Percentiles rank a stretch among this genome's conserved stretches.
phyloP scores from a whole-genome alignment of 2,888 invertebrate species.

The Andrena bucephala region DNA sequence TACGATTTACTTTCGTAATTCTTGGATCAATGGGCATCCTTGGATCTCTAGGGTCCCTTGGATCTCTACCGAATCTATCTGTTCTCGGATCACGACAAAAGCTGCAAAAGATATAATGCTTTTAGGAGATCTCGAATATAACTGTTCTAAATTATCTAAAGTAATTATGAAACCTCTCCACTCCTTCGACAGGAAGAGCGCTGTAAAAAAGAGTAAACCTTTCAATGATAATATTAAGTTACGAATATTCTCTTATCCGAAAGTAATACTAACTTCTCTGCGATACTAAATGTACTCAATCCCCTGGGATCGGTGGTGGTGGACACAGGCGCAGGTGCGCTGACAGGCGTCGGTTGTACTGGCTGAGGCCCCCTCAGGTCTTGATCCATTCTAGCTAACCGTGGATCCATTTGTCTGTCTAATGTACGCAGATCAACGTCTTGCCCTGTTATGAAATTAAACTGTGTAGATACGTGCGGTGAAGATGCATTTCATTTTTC shows the following conservation, averaged over 20 bases:
- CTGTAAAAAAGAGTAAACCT: constrained; percentile 74
- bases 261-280: constrained; percentile 78
- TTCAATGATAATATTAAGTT: constrained; percentile 56
- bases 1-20: constrained; percentile 86
- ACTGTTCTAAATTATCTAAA: constrained; percentile 41
- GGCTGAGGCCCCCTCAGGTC: constrained; percentile 89
- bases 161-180: constrained; percentile 80
- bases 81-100: constrained; percentile 82
- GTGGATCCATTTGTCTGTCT: constrained; percentile 86
- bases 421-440: constrained; percentile 87
- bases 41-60: constrained; percentile 85
- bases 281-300: constrained; percentile 78
- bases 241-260: not conserved
- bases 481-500: no score
- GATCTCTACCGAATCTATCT: constrained; percentile 82
- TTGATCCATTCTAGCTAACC: constrained; percentile 88
- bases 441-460: constrained; percentile 84
- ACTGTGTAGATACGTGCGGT: no score
- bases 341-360: constrained; percentile 77
- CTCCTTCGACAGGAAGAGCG: constrained; percentile 83
- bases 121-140: constrained; percentile 41
- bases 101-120: constrained; percentile 64
- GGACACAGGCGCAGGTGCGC: constrained; percentile 72
- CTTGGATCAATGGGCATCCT: constrained; percentile 90
- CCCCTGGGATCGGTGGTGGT: constrained; percentile 73